A percentile compares a stretch with the other conserved stretches of the same genome.
phyloP scores from a whole-genome alignment of 2,888 invertebrate genomes.

The Chamaedrilus cognettii region DNA sequence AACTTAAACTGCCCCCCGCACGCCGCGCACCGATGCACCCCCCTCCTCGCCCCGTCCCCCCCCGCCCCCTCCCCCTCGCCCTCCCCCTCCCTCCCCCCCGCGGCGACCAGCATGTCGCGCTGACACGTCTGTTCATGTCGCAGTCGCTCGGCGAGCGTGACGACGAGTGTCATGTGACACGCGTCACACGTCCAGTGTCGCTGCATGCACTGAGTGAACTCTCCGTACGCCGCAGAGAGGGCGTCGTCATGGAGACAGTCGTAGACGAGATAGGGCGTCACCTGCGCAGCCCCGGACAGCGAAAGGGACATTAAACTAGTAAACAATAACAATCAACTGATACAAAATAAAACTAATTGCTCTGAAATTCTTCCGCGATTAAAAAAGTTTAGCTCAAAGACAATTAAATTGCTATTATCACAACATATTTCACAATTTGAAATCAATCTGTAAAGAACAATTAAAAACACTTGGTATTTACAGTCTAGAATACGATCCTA shows the following conservation, averaged over 20 bases:
- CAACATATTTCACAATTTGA: too few relatives aligned
- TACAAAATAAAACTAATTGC: too few relatives aligned
- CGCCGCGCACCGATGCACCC: background rate
- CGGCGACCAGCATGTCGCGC: slow-evolving; percentile 6
- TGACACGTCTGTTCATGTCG: slow-evolving; percentile 13
- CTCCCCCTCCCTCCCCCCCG: background rate
- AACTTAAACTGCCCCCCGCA: slow-evolving; percentile 47
- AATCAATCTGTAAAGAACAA: too few relatives aligned
- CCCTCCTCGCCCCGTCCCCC: slow-evolving; percentile 2
- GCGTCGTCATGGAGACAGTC: slow-evolving; percentile 26
- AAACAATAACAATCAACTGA: too few relatives aligned
- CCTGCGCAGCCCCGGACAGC: slow-evolving; percentile 2
- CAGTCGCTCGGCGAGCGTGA: slow-evolving; percentile 7
- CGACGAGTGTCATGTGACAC: slow-evolving; percentile 67
- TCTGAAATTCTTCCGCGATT: too few relatives aligned
- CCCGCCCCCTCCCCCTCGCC: slow-evolving; percentile 10
- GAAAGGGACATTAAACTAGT: too few relatives aligned
- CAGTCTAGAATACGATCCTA: too few relatives aligned
- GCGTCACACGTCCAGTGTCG: slow-evolving; percentile 74
- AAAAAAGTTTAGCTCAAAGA: background rate
- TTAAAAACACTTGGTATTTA: too few relatives aligned
- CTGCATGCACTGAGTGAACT: slow-evolving; percentile 60
- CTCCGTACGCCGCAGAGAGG: background rate
- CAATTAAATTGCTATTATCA: too few relatives aligned
- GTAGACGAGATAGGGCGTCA: slow-evolving; percentile 26